Evolutionary conservation across 1,140 invertebrate species (phyloP), one percentile per base, ranked within the genome.

Genomic region (Diachasmimorpha longicaudata): DNA sequence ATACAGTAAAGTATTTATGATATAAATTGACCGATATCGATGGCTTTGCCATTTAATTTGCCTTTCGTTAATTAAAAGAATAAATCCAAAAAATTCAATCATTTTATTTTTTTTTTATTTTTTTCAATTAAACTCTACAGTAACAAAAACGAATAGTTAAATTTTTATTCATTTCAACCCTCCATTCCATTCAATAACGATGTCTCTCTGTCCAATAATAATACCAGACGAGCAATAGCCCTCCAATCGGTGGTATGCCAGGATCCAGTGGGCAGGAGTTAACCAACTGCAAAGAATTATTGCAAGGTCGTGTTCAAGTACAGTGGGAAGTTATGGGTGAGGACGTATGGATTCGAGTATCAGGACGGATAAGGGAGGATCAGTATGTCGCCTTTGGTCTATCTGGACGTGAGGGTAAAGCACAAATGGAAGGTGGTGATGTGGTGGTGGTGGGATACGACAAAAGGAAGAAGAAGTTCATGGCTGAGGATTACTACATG

Each of bases 331-430:
- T 94, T 31, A 86, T 94, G 84, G 93, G 91, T 5, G 94, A 96
- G 21, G 90, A 92, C 55, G 90, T 96, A 1, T 92, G 94, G 80
- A 93, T 97, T 55, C 93, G 93, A 11, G 85, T 97, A 11, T 92
- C 94, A 0, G 95, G 93, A 0, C 90, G 92, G 36, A 95, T 97
- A 37, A 89, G 91, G 11, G 93, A 95, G 76, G 93, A 96, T 81
- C 94, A 97, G 84, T 98, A 97, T 82, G 94, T 97, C 85, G 93
- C 95, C 0, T 96, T 98, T 77, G 96, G 96, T 0, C 87, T 96
- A 0, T 96, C 95, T 3, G 96, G 95, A 0, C 91, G 91, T 37
- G 91, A 94, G 76, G 93, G 93, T 4, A 90, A 90, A 13, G 82
- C 93, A 0, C 90, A 92, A 84, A 94, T 95, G 93, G 84, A 96